Base-by-base conservation (phyloP, 64 coral and sea anemone genomes). In the Catalaphyllia jardinei region DNA sequence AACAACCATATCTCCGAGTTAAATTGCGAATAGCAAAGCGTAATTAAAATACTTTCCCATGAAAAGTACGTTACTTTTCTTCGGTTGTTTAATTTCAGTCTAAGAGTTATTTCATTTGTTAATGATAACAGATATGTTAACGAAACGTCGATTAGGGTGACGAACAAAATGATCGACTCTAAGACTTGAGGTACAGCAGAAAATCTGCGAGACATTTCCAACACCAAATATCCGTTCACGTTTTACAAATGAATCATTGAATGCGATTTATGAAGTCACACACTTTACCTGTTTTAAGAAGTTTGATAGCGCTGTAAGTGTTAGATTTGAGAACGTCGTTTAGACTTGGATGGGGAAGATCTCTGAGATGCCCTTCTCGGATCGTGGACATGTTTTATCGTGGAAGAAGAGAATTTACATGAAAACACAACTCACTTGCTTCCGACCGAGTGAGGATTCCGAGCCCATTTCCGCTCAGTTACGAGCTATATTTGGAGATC, bases 291-390 rank as follows among this genome's bases (percentile, higher is more conserved):
- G 91, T 96, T 84, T 96, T 96, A 8, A 96, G 88, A 51, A 96
- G 63, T 75, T 96, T 96, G 2, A 93, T 90, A 19, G 87, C 62
- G 75, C 87, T 96, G 29, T 93, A 89, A 38, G 94, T 90, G 57
- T 96, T 96, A 13, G 81, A 89, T 91, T 93, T 96, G 24, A 96
- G 86, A 75, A 78, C 60, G 27, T 96, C 91, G 61, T 93, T 96
- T 33, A 93, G 42, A 79, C 71, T 87, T 60, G 95, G 95, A 60
- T 93, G 80, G 51, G 88, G 82, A n/a, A 96, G 10, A 30, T 93
- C 91, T 61, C 92, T 93, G 52, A 96, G 72, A 29, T 79, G 75
- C 31, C 74, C 73, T 49, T 59, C 75, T n/a, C 86, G 65, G 35
- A 59, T 60, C 29, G 86, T 62, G 19, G 95, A 59, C 95, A 96